Conservation (phyloP, 1,140 invertebrate genomes). For the Diorhabda elongata region DNA sequence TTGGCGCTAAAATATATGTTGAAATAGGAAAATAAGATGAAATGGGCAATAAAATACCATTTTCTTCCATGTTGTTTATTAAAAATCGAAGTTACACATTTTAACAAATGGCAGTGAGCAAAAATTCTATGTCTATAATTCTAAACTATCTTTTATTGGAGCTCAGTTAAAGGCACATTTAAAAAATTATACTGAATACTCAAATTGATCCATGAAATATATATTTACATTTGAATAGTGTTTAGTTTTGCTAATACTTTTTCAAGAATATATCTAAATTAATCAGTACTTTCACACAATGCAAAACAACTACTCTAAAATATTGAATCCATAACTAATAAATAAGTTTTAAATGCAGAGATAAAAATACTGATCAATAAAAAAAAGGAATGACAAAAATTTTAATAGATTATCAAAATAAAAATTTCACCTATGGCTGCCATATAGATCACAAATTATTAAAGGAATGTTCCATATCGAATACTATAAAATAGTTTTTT, state of each 20-base stretch:
- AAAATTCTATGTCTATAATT: conserved; percentile 16
- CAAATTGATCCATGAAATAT: neutral
- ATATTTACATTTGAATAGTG: neutral
- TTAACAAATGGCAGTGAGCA: conserved; percentile 23
- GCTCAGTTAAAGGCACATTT: conserved; percentile 21
- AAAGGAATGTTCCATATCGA: conserved; percentile 13
- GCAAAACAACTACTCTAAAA: neutral
- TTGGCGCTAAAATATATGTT: too few relatives aligned
- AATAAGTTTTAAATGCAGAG: conserved; percentile 1
- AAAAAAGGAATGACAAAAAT: neutral
- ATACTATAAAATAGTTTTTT: neutral
- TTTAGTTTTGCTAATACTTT: conserved; percentile 12
- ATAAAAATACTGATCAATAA: conserved; percentile 5
- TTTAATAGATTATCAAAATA: neutral
- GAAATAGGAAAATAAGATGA: too few relatives aligned
- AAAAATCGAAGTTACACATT: conserved; percentile 13
- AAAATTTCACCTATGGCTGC: conserved; percentile 13
- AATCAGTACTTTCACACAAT: neutral
- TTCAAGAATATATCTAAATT: conserved; percentile 4
- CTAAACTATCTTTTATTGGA: conserved; percentile 11
- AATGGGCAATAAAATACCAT: too few relatives aligned
- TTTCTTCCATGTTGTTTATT: neutral
- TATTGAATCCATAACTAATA: neutral
- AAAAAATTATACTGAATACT: neutral
- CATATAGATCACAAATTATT: conserved; percentile 15